These are phyloP conservation scores for Coracopsis vasa DNA, from an alignment of 2,113 vertebrate genomes.

Conservation along the genomic window DNA sequence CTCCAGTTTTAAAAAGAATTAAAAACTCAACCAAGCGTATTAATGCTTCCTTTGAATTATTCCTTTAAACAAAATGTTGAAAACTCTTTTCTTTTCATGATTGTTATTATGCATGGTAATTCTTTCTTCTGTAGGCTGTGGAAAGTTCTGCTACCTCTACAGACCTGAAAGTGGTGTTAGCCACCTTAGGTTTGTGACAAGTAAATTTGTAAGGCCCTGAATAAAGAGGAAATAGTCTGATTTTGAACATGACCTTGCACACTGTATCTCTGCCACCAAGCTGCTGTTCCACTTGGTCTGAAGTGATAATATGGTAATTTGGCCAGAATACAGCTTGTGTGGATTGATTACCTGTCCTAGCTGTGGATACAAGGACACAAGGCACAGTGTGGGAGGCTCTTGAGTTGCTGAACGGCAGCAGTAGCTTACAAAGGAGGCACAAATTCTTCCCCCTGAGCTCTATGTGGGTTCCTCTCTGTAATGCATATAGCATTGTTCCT, in stretches of 20 bases:
- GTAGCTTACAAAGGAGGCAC: neutral
- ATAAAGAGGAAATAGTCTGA: neutral
- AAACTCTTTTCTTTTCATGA: neutral
- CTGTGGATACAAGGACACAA: neutral
- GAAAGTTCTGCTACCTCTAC: neutral
- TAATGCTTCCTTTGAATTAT: neutral
- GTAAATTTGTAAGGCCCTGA: neutral
- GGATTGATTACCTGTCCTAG: neutral
- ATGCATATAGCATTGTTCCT: neutral
- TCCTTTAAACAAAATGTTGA: neutral
- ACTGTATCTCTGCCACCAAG: neutral
- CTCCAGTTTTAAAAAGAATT: neutral
- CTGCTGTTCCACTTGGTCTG: neutral
- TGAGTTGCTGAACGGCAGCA: accelerated
- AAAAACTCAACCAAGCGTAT: neutral
- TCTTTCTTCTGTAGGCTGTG: neutral
- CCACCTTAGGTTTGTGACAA: neutral
- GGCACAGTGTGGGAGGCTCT: neutral
- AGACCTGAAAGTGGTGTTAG: neutral
- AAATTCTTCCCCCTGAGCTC: neutral
- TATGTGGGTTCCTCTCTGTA: neutral
- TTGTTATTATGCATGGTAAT: neutral
- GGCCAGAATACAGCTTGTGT: neutral
- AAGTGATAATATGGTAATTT: neutral
- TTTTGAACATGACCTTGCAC: neutral